Evolutionary conservation across 2,113 vertebrate genomes (phyloP).

Genomic region (Polypterus senegalus): DNA sequence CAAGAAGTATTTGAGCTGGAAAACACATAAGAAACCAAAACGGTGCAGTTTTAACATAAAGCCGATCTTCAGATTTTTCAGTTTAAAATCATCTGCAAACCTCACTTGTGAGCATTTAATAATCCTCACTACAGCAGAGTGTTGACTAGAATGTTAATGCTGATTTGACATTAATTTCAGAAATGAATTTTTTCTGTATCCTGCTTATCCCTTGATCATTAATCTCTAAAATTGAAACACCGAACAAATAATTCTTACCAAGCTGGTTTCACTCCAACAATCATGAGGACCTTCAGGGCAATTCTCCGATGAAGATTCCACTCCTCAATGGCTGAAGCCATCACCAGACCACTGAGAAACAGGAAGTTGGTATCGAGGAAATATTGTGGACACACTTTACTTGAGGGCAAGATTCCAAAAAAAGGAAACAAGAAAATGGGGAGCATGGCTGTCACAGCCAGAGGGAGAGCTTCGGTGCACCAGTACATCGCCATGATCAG

Average conservation of each 20-base stretch:
- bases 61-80: too few species aligned
- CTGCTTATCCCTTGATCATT: too few species aligned
- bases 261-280: constrained; percentile 80
- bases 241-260: constrained; percentile 50
- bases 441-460: constrained; percentile 83
- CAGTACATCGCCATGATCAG: constrained; percentile 85
- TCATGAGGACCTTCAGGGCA: constrained; percentile 72
- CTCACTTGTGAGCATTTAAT: too few species aligned
- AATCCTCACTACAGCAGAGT: too few species aligned
- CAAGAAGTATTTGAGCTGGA: too few species aligned
- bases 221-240: background rate
- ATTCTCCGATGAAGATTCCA: constrained; percentile 92
- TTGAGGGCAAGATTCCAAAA: constrained; percentile 76
- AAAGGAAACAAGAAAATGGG: constrained; percentile 88
- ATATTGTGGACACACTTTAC: constrained; percentile 80
- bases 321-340: constrained; percentile 89
- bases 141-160: too few species aligned
- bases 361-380: constrained; percentile 95
- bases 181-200: too few species aligned
- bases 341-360: constrained; percentile 87
- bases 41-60: too few species aligned
- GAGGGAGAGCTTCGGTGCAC: constrained; percentile 88
- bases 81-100: too few species aligned
- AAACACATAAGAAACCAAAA: too few species aligned
- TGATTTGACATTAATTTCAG: too few species aligned